These are phyloP conservation scores for Mormyrops boulengeri DNA, from an alignment of 2,797 vertebrate species.

Conservation along the genomic window DNA sequence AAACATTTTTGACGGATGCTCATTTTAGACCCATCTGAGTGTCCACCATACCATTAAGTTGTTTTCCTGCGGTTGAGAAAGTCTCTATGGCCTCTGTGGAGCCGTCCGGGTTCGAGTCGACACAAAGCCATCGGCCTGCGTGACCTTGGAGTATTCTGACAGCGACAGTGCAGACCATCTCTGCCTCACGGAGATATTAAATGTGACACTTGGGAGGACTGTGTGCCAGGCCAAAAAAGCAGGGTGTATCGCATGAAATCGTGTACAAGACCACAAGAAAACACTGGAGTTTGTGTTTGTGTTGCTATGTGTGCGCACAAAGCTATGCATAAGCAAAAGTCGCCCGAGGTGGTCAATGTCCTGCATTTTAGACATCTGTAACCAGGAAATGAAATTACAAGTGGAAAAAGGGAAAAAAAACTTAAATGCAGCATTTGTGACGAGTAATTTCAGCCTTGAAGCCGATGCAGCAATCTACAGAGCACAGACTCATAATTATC, in stretches of 20 bases:
- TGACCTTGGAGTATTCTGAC: not conserved
- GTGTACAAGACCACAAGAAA: not conserved
- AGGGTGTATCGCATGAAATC: not conserved
- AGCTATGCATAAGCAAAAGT: not conserved
- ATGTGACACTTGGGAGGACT: not conserved
- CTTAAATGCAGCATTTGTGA: not conserved
- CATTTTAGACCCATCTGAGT: constrained; percentile 23
- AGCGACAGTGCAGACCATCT: not conserved
- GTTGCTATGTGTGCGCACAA: not conserved
- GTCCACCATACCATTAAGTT: constrained; percentile 17
- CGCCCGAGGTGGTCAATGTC: not conserved
- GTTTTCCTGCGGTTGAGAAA: constrained; percentile 10
- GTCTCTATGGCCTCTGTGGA: not conserved
- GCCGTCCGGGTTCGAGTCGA: not conserved
- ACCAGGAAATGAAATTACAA: not conserved
- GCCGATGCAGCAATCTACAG: no score
- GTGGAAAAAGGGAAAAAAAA: not conserved
- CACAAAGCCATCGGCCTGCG: not conserved
- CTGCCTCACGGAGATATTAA: not conserved
- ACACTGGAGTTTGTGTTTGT: not conserved
- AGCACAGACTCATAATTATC: no score
- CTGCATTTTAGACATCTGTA: not conserved
- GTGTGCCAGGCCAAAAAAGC: not conserved
- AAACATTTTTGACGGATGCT: constrained; percentile 46
- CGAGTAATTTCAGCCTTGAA: not conserved